Conservation (phyloP, 2,888 invertebrate genomes). For the Eugnorisma glareosa region DNA sequence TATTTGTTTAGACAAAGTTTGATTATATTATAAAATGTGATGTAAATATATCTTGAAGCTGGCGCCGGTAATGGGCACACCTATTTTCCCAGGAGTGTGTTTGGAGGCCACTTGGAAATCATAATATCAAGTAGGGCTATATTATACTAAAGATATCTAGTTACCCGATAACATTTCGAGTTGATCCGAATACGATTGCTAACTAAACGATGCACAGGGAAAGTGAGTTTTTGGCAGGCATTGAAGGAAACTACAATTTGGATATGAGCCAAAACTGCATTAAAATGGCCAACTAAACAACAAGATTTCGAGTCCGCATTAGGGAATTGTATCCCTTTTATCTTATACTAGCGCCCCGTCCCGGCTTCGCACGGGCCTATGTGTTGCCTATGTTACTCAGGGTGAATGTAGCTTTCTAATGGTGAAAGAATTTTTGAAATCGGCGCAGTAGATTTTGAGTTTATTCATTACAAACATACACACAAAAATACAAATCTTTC, state of each 20-base stretch:
- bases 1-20: slow-evolving; percentile 48
- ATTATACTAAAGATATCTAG: background rate
- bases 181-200: background rate
- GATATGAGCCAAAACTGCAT: slow-evolving; percentile 7
- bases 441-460: too few species aligned
- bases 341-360: too few species aligned
- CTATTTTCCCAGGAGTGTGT: slow-evolving; percentile 35
- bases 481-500: too few species aligned
- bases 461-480: too few species aligned
- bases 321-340: background rate
- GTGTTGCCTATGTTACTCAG: too few species aligned
- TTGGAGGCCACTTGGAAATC: slow-evolving; percentile 38
- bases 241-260: slow-evolving; percentile 21
- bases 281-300: background rate
- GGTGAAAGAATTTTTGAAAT: too few species aligned
- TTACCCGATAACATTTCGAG: slow-evolving; percentile 3
- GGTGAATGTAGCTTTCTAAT: too few species aligned
- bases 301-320: background rate
- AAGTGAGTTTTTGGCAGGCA: slow-evolving; percentile 24
- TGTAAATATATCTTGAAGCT: slow-evolving; percentile 37
- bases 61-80: slow-evolving; percentile 44
- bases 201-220: background rate
- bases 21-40: slow-evolving; percentile 46
- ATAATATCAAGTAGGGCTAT: slow-evolving; percentile 21
- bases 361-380: too few species aligned